These are phyloP conservation scores for Limnephilus marmoratus DNA, from an alignment of 2,888 invertebrate species.

Conservation along the genomic window DNA sequence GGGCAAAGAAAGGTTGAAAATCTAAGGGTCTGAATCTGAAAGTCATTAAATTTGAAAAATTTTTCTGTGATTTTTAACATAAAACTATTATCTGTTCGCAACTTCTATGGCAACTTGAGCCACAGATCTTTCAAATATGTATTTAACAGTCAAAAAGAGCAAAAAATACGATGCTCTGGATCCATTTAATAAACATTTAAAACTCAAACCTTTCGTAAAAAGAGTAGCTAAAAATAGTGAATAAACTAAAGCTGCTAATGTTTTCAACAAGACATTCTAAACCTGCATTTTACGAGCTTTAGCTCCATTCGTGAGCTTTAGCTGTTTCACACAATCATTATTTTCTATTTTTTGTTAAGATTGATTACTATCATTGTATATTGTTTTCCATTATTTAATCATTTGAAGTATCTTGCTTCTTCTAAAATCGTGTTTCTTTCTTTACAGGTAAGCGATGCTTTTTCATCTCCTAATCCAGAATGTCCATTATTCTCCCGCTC, in stretches of 20 bases:
- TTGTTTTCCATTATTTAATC: neutral
- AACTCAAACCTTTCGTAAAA: too few species aligned
- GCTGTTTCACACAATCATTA: neutral
- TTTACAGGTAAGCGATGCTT: constrained; percentile 11
- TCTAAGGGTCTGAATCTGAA: too few species aligned
- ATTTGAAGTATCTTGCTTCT: neutral
- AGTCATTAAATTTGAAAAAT: too few species aligned
- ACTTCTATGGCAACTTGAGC: too few species aligned
- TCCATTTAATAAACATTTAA: too few species aligned
- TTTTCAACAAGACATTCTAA: neutral
- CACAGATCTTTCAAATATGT: too few species aligned
- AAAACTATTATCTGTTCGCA: too few species aligned
- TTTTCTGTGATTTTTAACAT: too few species aligned
- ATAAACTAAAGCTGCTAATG: neutral
- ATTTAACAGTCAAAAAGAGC: too few species aligned
- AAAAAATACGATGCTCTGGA: too few species aligned
- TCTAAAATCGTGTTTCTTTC: neutral
- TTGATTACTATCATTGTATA: neutral
- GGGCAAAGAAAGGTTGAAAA: too few species aligned
- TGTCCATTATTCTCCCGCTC: neutral
- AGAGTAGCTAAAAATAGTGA: neutral
- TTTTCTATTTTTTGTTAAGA: neutral
- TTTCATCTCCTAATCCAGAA: neutral
- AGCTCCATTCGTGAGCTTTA: neutral
- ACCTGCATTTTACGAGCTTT: too few species aligned